These are phyloP conservation scores for Strigamia transsilvanica DNA, from an alignment of 2,888 invertebrate species.

Conservation along the genomic window DNA sequence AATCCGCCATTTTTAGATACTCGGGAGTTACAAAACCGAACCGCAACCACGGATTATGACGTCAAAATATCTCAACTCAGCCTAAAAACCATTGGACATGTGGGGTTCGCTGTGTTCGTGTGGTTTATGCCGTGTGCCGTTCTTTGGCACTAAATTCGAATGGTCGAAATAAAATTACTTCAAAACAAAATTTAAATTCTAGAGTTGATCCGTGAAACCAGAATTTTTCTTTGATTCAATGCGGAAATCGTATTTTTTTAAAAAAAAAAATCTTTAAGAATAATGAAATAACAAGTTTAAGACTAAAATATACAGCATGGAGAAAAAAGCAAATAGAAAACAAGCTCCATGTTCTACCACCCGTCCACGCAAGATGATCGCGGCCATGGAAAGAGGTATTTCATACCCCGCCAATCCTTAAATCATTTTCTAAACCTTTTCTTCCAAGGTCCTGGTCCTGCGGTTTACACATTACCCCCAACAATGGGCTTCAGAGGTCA, in stretches of 20 bases:
- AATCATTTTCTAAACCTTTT: not conserved
- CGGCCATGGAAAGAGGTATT: conserved; percentile 11
- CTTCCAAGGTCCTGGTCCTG: conserved; percentile 18
- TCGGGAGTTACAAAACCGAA: not conserved
- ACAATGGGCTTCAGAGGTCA: conserved; percentile 72
- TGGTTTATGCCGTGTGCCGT: not conserved
- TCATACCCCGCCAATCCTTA: not conserved
- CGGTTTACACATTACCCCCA: conserved; percentile 70
- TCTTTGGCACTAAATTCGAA: conserved; percentile 20
- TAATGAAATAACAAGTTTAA: not conserved
- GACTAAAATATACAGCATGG: not conserved
- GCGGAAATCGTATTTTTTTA: not conserved
- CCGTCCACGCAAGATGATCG: not conserved
- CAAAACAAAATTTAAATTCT: not conserved
- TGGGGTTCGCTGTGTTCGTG: not conserved
- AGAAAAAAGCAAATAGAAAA: not conserved
- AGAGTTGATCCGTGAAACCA: not conserved
- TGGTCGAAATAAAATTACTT: not conserved
- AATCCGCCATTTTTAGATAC: conserved; percentile 14
- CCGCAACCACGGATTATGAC: not conserved
- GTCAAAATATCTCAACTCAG: not conserved
- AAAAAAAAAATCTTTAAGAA: not conserved
- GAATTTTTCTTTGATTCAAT: not conserved
- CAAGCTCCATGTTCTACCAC: conserved; percentile 5
- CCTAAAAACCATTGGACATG: not conserved